Evolutionary conservation across 2,888 invertebrate species (phyloP).

Genomic region (Andrena dorsata): DNA sequence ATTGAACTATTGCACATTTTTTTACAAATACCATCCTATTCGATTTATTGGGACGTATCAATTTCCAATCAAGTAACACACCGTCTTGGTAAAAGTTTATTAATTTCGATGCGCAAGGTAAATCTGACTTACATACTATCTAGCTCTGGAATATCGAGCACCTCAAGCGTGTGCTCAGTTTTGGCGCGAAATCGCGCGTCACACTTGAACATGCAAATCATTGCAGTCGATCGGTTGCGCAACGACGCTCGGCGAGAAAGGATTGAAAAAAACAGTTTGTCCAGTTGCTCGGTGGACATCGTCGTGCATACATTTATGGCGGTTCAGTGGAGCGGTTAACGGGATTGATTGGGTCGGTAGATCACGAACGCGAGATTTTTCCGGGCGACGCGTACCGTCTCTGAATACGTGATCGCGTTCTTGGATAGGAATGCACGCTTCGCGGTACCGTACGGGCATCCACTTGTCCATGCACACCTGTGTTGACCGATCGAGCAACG

Average conservation of each 20-base stretch:
- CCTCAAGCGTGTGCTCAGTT: background rate
- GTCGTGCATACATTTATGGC: slow-evolving; percentile 45
- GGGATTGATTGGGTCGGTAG: slow-evolving; percentile 64
- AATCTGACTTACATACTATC: background rate
- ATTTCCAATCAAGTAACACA: background rate
- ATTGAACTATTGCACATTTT: slow-evolving; percentile 4
- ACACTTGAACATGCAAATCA: slow-evolving; percentile 17
- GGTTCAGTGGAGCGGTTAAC: slow-evolving; percentile 69
- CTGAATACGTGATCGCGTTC: slow-evolving; percentile 65
- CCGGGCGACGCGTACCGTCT: slow-evolving; percentile 46
- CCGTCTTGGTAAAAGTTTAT: background rate
- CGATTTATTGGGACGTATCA: background rate
- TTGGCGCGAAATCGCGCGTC: background rate
- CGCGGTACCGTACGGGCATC: slow-evolving; percentile 54
- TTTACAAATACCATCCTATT: background rate
- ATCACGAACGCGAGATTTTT: slow-evolving; percentile 66
- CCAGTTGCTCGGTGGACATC: slow-evolving; percentile 33
- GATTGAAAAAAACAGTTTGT: slow-evolving; percentile 22
- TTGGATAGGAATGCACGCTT: slow-evolving; percentile 43
- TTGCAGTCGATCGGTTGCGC: slow-evolving; percentile 10
- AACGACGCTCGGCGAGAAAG: background rate
- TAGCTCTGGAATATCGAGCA: background rate
- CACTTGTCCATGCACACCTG: slow-evolving; percentile 29
- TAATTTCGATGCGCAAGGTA: background rate
- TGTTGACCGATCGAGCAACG: slow-evolving; percentile 17